phyloP scores from a whole-genome alignment of 2,113 vertebrate species.

The Thymallus thymallus region DNA sequence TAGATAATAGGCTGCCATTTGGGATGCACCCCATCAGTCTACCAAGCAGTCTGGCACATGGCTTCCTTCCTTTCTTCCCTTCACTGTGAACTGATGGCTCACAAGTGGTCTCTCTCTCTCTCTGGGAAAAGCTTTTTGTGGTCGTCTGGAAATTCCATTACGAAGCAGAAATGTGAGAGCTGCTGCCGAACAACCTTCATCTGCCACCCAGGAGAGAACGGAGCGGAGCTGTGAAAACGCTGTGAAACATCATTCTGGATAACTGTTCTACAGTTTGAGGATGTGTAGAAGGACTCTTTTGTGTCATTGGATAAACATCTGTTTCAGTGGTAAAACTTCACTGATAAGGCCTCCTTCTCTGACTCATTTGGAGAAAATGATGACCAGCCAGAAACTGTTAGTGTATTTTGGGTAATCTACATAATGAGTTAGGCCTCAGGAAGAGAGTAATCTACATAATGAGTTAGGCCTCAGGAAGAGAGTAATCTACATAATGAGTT shows the following conservation, averaged over 20 bases:
- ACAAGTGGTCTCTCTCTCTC: conserved; percentile 45
- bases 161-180: conserved; percentile 49
- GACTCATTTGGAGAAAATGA: background rate
- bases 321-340: background rate
- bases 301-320: background rate
- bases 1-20: background rate
- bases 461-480: too few relatives aligned
- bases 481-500: too few relatives aligned
- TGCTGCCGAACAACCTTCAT: conserved; percentile 9
- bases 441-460: too few relatives aligned
- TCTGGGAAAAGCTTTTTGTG: conserved; percentile 51
- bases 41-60: too few relatives aligned
- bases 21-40: too few relatives aligned
- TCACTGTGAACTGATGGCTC: background rate
- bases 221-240: background rate
- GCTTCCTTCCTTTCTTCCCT: background rate
- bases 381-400: background rate
- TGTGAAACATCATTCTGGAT: too few relatives aligned
- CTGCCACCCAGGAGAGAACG: conserved; percentile 9
- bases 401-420: background rate
- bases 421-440: too few relatives aligned
- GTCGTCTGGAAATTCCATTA: conserved; percentile 61
- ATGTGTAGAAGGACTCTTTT: background rate
- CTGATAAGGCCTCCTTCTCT: background rate
- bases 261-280: background rate